Percentiles rank a stretch among this genome's conserved stretches.
Evolutionary conservation across 2,797 vertebrate genomes (phyloP).

Genomic region (Protonibea diacanthus): DNA sequence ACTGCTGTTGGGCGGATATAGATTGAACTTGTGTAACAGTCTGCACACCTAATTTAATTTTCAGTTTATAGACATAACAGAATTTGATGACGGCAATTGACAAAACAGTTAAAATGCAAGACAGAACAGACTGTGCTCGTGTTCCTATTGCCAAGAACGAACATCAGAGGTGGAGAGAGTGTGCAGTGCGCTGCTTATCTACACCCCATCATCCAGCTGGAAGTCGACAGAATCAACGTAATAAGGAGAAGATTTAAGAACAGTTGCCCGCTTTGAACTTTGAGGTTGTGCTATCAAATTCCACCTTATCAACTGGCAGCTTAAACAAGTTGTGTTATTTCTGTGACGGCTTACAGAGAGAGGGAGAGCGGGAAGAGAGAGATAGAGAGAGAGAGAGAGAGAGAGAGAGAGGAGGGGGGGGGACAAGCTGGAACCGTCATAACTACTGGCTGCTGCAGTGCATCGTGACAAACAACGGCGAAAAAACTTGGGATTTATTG

Average conservation of each 20-base stretch:
- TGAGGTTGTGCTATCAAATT: conserved; percentile 72
- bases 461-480: conserved; percentile 78
- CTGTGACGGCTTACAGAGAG: conserved; percentile 63
- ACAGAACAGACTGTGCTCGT: conserved; percentile 62
- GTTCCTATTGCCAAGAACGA: conserved; percentile 54
- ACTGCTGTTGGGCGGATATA: conserved; percentile 57
- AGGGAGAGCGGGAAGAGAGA: conserved; percentile 7
- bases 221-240: conserved; percentile 63
- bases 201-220: conserved; percentile 69
- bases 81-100: conserved; percentile 71
- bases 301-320: conserved; percentile 73
- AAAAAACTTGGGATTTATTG: conserved; percentile 83
- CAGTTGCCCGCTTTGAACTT: conserved; percentile 77
- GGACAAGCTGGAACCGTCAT: conserved; percentile 62
- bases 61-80: conserved; percentile 74
- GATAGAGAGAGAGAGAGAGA: background rate
- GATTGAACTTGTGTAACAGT: conserved; percentile 72
- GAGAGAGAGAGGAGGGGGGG: background rate
- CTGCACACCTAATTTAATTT: conserved; percentile 79
- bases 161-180: conserved; percentile 59
- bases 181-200: conserved; percentile 54
- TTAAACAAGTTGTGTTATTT: conserved; percentile 76
- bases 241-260: conserved; percentile 75
- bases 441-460: conserved; percentile 74
- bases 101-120: conserved; percentile 75